Evolutionary conservation across 2,888 invertebrate species (phyloP), one percentile per base, ranked within the genome.

Genomic region (Peribatodes rhomboidaria): DNA sequence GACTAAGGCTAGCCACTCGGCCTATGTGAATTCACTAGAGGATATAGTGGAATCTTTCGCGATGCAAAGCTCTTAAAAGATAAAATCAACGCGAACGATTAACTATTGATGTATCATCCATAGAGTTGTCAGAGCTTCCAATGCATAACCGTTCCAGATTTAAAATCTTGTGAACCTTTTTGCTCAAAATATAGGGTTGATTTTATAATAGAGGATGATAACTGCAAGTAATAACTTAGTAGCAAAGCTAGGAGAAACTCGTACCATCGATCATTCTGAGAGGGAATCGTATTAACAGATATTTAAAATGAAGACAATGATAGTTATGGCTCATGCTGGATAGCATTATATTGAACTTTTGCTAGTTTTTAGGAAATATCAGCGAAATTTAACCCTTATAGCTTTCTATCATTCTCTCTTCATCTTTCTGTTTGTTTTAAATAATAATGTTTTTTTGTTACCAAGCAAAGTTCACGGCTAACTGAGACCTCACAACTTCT

Each of bases 261-360:
- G 74, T 72, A 75, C 81, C 77, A 89, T 90, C 85, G 79, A 88
- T 90, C 89, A 88, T 82, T 69, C 68, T 59, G 68, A 69, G 65
- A 76, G 74, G 75, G 75, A 79, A 80, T 74, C 71, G 78, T 82
- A 79, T 81, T 84, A 83, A 76, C 76, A 78, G 82, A 80, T 84
- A 82, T 82, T 82, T 81, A 78, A 81, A 85, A 82, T 75, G 76
- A 81, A 82, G 80, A 82, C 78, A 83, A 78, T 79, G 74, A 76
- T 63, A 59, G 71, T 65, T 82, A 82, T 80, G 71, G 76, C 66
- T 77, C 68, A 54, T 66, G 39, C 27, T 27, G 2, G 27, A 6
- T 27, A 27, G 27, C 2, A 27, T 27, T 27, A 4, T 4, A 27
- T 4, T 27, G 27, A 27, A 27, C 2, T 4, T 27, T 27, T 27